phyloP scores from a whole-genome alignment of 2,797 vertebrate species.

The Glyptemys insculpta region DNA sequence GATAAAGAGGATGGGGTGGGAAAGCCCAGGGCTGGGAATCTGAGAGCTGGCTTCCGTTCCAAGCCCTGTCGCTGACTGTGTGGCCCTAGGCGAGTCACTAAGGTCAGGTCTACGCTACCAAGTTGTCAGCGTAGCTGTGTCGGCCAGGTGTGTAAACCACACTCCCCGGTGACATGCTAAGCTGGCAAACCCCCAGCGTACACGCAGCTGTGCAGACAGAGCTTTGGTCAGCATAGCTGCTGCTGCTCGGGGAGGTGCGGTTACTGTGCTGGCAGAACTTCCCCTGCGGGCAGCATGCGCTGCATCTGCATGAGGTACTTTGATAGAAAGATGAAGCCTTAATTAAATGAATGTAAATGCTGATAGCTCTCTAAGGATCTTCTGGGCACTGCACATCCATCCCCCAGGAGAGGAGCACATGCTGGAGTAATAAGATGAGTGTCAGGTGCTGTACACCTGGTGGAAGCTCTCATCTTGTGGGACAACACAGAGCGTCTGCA shows the following conservation, averaged over 20 bases:
- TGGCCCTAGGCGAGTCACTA: background rate
- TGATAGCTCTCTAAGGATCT: background rate
- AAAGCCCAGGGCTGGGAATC: background rate
- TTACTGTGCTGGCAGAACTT: background rate
- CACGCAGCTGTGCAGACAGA: too few relatives aligned
- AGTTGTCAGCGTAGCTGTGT: background rate
- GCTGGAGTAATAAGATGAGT: accelerated
- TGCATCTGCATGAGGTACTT: background rate
- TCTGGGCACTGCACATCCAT: background rate
- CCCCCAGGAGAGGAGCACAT: too few relatives aligned
- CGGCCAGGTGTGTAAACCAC: background rate
- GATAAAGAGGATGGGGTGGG: background rate
- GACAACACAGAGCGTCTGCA: background rate
- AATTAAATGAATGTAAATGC: accelerated
- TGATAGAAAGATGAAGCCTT: accelerated
- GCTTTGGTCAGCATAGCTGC: background rate
- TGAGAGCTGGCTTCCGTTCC: background rate
- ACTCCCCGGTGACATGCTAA: background rate
- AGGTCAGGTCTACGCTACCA: background rate
- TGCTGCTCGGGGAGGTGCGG: background rate
- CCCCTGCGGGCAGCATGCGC: background rate
- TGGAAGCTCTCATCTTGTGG: background rate
- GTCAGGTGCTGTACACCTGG: background rate
- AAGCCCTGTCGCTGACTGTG: background rate
- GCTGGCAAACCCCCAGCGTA: too few relatives aligned